Evolutionary conservation across 2,113 vertebrate species (phyloP), one percentile per base, ranked within the genome.

Genomic region (Taurulus bubalis): DNA sequence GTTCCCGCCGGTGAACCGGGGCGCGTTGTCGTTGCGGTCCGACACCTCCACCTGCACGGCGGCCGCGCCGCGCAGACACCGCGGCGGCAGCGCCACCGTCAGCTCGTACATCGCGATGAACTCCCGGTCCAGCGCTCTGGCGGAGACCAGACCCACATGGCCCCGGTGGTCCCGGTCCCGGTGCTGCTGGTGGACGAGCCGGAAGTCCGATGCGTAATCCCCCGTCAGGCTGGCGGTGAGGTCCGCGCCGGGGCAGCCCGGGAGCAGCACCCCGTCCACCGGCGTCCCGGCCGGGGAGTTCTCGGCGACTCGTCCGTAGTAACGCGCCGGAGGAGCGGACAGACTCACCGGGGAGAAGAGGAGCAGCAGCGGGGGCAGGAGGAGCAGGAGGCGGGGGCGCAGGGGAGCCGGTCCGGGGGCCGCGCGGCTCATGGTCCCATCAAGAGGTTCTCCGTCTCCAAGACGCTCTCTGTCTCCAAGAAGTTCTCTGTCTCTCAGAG

Each of bases 21-120:
- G 95, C 1, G 73, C 80, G 80, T 94, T 95, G 89, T 94, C 95
- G 84, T 96, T 96, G 64, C 81, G 68, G 87, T 95, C 94, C 42
- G 93, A 78, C 32, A 96, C 92, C 6, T 95, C 88, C 2, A 96
- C 90, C 69, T 89, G 89, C 2, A 96, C 36, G 15, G 68, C 62
- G 24, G 87, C 87, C 12, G 85, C 28, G 65, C 79, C 70, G 3
- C 55, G 45, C 65, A 28, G 62, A 47, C 92, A 94, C 1, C n/a
- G 64, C 18, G 90, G 85, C 16, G 92, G 79, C 58, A 90, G 77
- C 58, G 85, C 75, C 77, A 93, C 86, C 20, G 18, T 63, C 70
- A 96, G 79, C 68, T 82, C 69, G 85, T 95, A 95, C 79, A 76
- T 87, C 12, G 94, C 82, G 6, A 92, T 94, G 24, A 91, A 88